Evolutionary conservation across 2,113 vertebrate genomes (phyloP).

Genomic region (Hydrolagus affinis): DNA sequence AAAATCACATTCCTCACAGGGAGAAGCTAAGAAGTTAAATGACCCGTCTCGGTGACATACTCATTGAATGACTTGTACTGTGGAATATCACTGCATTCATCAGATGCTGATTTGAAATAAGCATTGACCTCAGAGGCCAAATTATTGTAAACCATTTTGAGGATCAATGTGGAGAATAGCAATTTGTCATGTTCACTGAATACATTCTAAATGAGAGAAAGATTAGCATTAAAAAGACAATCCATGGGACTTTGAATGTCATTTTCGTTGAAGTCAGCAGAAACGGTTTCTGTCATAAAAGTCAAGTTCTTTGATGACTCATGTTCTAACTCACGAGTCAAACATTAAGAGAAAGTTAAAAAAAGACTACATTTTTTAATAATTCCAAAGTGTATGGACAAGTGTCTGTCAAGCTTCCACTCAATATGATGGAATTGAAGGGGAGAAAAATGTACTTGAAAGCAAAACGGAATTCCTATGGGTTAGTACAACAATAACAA

Average conservation of each 20-base stretch:
- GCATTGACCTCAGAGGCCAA: neutral
- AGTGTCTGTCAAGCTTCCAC: neutral
- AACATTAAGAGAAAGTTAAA: neutral
- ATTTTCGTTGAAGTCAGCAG: neutral
- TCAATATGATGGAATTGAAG: neutral
- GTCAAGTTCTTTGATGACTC: neutral
- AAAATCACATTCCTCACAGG: neutral
- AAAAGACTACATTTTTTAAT: neutral
- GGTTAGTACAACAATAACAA: too few relatives aligned
- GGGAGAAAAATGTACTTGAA: neutral
- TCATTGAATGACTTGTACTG: neutral
- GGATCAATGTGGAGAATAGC: neutral
- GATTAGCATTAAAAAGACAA: neutral
- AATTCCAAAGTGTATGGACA: neutral
- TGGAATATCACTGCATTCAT: neutral
- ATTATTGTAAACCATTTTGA: constrained; percentile 1
- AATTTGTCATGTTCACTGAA: neutral
- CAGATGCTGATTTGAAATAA: constrained; percentile 10
- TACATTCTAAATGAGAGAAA: neutral
- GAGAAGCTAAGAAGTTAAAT: neutral
- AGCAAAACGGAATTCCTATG: too few relatives aligned
- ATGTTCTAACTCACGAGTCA: neutral
- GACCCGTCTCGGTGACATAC: neutral
- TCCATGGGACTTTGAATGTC: neutral
- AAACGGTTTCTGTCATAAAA: neutral